These are phyloP conservation scores for Chelidonichthys spinosus DNA, from an alignment of 2,797 vertebrate species.

Conservation along the genomic window DNA sequence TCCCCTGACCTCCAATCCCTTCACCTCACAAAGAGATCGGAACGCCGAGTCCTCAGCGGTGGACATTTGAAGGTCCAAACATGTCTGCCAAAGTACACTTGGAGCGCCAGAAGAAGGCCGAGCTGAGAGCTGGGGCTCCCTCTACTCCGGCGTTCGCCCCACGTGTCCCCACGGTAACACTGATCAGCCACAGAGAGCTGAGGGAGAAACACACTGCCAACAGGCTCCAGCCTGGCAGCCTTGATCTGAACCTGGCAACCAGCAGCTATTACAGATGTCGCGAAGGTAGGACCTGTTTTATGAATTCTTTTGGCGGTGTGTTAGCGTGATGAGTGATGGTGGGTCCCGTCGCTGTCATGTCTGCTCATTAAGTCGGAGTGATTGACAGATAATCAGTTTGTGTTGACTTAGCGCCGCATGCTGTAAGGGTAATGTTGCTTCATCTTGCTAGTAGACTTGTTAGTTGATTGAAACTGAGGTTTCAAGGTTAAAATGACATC, in stretches of 20 bases:
- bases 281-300: constrained; percentile 73
- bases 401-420: constrained; percentile 69
- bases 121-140: constrained; percentile 46
- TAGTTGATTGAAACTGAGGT: constrained; percentile 44
- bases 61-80: constrained; percentile 21
- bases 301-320: constrained; percentile 63
- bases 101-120: constrained; percentile 64
- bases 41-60: not conserved
- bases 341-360: constrained; percentile 65
- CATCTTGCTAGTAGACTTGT: constrained; percentile 36
- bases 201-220: constrained; percentile 54
- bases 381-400: constrained; percentile 79
- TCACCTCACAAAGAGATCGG: not conserved
- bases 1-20: not conserved
- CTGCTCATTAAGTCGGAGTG: constrained; percentile 75
- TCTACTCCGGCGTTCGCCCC: constrained; percentile 42
- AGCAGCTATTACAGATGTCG: constrained; percentile 61
- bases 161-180: constrained; percentile 79
- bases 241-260: constrained; percentile 56
- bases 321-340: constrained; percentile 67
- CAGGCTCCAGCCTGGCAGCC: constrained; percentile 47
- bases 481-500: constrained; percentile 55
- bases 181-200: constrained; percentile 77
- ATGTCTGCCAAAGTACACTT: constrained; percentile 77
- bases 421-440: constrained; percentile 61